Evolutionary conservation across 2,113 vertebrate species (phyloP).

Genomic region (Eupsittula cactorum): DNA sequence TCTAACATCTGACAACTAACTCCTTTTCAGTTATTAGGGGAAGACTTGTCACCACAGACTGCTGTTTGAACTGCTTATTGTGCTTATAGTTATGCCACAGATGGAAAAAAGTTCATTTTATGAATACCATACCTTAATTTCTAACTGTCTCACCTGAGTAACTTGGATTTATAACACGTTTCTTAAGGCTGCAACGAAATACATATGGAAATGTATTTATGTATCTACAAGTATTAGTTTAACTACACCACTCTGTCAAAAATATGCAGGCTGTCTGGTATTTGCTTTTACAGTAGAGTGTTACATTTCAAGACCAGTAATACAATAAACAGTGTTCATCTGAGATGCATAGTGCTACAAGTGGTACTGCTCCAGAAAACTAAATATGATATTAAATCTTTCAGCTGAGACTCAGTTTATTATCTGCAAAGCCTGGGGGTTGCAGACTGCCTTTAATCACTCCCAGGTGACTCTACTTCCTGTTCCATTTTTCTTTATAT

Average conservation of each 20-base stretch:
- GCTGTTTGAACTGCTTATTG: background rate
- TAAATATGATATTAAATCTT: slow-evolving; percentile 13
- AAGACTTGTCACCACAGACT: background rate
- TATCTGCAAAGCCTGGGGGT: background rate
- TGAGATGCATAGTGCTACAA: background rate
- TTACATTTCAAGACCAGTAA: slow-evolving; percentile 29
- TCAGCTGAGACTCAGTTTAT: slow-evolving; percentile 4
- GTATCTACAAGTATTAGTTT: background rate
- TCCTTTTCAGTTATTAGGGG: background rate
- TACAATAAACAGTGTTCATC: slow-evolving; percentile 34
- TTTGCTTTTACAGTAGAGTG: slow-evolving; percentile 20
- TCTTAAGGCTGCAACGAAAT: background rate
- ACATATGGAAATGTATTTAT: slow-evolving; percentile 6
- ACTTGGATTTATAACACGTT: background rate
- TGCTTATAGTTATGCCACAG: background rate
- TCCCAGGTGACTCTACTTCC: background rate
- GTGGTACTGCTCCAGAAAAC: background rate
- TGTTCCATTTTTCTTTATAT: background rate
- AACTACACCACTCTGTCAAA: background rate
- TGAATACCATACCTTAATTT: background rate
- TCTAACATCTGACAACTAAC: background rate
- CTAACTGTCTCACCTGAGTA: background rate
- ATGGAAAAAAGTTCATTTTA: background rate
- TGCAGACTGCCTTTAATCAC: background rate
- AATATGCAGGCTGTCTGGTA: slow-evolving; percentile 12